Conservation (phyloP, 2,113 vertebrate species). For the Tor tambroides region DNA sequence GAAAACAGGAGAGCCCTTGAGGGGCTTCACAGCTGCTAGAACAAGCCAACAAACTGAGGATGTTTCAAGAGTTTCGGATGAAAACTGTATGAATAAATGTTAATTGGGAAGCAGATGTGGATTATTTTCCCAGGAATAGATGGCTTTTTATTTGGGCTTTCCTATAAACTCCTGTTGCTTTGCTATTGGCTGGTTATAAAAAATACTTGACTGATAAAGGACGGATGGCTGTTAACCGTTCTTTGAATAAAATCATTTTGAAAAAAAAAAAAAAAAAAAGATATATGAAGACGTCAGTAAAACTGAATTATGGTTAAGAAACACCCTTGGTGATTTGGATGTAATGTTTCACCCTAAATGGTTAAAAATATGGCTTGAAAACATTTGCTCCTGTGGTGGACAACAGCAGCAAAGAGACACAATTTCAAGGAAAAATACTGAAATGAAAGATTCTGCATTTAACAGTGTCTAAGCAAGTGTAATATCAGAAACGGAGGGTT, state of each 20-base stretch:
- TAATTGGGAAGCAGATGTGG: neutral
- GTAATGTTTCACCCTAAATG: neutral
- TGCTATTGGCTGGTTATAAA: neutral
- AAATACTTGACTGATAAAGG: neutral
- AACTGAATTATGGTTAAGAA: too few relatives aligned
- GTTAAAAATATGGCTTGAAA: too few relatives aligned
- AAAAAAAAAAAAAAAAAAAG: too few relatives aligned
- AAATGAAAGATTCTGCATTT: neutral
- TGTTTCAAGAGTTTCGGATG: too few relatives aligned
- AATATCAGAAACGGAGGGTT: neutral
- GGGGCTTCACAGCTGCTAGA: neutral
- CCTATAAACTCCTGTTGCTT: neutral
- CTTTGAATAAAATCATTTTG: neutral
- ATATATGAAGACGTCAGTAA: too few relatives aligned
- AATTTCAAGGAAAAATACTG: neutral
- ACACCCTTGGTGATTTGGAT: neutral
- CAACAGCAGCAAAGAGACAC: neutral
- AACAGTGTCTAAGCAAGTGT: neutral
- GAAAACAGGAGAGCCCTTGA: neutral
- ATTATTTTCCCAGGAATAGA: neutral
- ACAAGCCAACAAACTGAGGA: neutral
- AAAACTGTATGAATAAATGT: neutral
- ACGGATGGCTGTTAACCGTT: neutral
- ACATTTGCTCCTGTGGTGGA: too few relatives aligned
- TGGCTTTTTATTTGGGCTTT: neutral